Percentiles rank a stretch among this genome's conserved stretches.
Evolutionary conservation across 1,140 invertebrate genomes (phyloP).

Genomic region (Sitodiplosis mosellana): DNA sequence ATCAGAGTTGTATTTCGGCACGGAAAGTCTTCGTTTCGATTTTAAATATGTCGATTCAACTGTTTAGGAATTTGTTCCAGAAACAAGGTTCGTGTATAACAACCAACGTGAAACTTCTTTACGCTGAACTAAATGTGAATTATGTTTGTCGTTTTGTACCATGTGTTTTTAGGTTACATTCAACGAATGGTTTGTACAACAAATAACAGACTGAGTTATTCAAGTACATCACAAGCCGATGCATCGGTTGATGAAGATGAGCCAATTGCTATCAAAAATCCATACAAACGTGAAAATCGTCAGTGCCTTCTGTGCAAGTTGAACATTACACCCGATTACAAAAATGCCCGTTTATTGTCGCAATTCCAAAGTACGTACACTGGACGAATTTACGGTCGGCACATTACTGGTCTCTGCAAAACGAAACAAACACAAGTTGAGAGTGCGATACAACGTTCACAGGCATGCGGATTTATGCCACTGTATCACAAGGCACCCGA

Average conservation of each 20-base stretch:
- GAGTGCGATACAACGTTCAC: conserved; percentile 50
- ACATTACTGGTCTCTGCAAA: conserved; percentile 79
- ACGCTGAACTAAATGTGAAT: not conserved
- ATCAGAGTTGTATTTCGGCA: too few relatives aligned
- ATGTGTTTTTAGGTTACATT: not conserved
- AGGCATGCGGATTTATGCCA: conserved; percentile 56
- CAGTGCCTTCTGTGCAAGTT: conserved; percentile 78
- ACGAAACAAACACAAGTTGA: conserved; percentile 50
- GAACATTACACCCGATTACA: conserved; percentile 72
- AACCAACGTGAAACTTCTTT: too few relatives aligned
- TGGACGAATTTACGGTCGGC: conserved; percentile 71
- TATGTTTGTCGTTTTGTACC: not conserved
- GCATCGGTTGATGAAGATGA: conserved; percentile 17
- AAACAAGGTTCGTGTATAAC: too few relatives aligned
- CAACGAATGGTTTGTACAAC: not conserved
- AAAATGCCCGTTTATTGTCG: conserved; percentile 76
- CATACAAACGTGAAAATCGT: conserved; percentile 51
- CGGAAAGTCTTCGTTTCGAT: too few relatives aligned
- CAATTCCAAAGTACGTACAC: conserved; percentile 92
- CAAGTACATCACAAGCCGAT: not conserved
- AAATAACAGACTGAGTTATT: not conserved
- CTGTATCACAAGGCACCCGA: conserved; percentile 52
- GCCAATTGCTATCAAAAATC: conserved; percentile 58
- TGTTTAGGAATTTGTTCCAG: too few relatives aligned
- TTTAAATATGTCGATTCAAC: too few relatives aligned